These are phyloP conservation scores for Boleophthalmus pectinirostris DNA, from an alignment of 2,113 vertebrate genomes.

Conservation along the genomic window DNA sequence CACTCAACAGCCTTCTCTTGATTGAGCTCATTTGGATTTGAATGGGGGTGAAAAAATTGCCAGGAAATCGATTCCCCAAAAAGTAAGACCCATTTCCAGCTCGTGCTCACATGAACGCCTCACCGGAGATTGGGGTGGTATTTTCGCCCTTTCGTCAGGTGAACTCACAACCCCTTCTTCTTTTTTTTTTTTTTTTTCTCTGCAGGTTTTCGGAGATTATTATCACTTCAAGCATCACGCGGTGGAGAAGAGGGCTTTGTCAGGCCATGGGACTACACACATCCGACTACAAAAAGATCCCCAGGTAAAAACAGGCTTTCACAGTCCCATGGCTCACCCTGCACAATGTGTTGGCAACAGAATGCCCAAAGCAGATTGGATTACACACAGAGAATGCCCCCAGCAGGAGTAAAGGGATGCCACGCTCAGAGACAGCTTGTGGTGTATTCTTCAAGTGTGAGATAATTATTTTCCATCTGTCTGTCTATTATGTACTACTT, in stretches of 20 bases:
- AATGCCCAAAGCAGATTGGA: slow-evolving; percentile 55
- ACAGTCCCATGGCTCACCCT: slow-evolving; percentile 32
- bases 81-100: slow-evolving; percentile 9
- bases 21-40: slow-evolving; percentile 7
- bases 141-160: slow-evolving; percentile 28
- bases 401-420: slow-evolving; percentile 36
- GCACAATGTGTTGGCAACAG: slow-evolving; percentile 40
- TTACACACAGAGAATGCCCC: slow-evolving; percentile 30
- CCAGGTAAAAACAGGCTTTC: slow-evolving; percentile 75
- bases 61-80: not conserved
- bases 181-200: slow-evolving; percentile 60
- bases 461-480: slow-evolving; percentile 41
- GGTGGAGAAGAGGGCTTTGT: slow-evolving; percentile 88
- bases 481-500: slow-evolving; percentile 11
- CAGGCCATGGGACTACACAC: slow-evolving; percentile 81
- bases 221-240: slow-evolving; percentile 90
- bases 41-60: not conserved
- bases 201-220: slow-evolving; percentile 92
- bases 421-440: slow-evolving; percentile 52
- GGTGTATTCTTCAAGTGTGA: slow-evolving; percentile 32
- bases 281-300: slow-evolving; percentile 83
- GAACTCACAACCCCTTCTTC: slow-evolving; percentile 39
- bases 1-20: not conserved
- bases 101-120: slow-evolving; percentile 24
- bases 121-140: slow-evolving; percentile 22